These are phyloP conservation scores for Pao palembangensis DNA, from an alignment of 2,113 vertebrate species.

Conservation along the genomic window DNA sequence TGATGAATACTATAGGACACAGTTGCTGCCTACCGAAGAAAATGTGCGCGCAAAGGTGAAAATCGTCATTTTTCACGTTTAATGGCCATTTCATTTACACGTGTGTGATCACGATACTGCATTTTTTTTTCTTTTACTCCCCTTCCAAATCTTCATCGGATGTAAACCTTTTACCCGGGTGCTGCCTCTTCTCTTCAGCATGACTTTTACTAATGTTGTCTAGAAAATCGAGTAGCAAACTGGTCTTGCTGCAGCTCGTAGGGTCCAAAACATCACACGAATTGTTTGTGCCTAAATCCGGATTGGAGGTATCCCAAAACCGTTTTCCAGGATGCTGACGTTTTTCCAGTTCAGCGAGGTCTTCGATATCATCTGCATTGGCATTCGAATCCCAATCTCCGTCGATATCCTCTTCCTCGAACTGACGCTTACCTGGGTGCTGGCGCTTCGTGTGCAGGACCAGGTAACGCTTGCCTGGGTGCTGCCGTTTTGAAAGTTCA, in stretches of 20 bases:
- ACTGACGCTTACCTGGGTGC: conserved; percentile 73
- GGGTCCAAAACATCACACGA: conserved; percentile 74
- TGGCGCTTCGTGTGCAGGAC: conserved; percentile 71
- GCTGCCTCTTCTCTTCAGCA: conserved; percentile 82
- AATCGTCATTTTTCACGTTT: conserved; percentile 27
- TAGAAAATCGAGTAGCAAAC: conserved; percentile 79
- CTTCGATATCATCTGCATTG: conserved; percentile 42
- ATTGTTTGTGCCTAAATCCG: conserved; percentile 61
- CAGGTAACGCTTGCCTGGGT: conserved; percentile 80
- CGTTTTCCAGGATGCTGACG: conserved; percentile 85
- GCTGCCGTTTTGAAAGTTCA: conserved; percentile 81
- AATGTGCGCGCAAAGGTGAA: conserved; percentile 30
- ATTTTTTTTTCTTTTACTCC: conserved; percentile 58
- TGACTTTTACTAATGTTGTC: conserved; percentile 71
- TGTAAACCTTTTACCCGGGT: conserved; percentile 81
- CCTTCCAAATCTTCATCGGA: conserved; percentile 68
- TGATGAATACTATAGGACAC: conserved; percentile 6
- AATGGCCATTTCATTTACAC: conserved; percentile 43
- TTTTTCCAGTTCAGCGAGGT: conserved; percentile 71
- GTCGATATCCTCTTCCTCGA: conserved; percentile 55
- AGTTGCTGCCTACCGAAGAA: conserved; percentile 30
- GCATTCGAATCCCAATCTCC: conserved; percentile 37
- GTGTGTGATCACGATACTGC: conserved; percentile 48
- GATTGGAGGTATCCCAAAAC: conserved; percentile 65
- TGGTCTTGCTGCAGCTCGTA: conserved; percentile 75